phyloP scores from a whole-genome alignment of 2,888 invertebrate genomes.

The Pterobdella sp. region DNA sequence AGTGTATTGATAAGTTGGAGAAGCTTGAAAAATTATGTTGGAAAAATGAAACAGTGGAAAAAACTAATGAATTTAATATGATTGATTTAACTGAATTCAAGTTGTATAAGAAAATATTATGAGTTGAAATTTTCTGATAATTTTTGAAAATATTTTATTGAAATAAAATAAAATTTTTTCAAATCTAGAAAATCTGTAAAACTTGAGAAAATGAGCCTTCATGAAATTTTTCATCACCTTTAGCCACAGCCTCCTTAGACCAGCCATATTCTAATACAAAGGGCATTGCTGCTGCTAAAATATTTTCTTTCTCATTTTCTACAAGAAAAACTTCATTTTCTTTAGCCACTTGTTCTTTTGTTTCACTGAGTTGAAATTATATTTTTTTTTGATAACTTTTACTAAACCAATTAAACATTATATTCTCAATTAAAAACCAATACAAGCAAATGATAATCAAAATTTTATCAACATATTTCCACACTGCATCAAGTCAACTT shows the following conservation, averaged over 20 bases:
- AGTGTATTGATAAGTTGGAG: conserved; percentile 1
- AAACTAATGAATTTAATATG: not conserved
- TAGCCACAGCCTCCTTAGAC: conserved; percentile 11
- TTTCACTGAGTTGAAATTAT: not conserved
- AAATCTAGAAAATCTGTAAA: not conserved
- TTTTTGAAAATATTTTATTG: not conserved
- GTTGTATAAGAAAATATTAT: too few species aligned
- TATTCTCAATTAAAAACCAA: not conserved
- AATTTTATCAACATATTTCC: not conserved
- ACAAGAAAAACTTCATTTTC: not conserved
- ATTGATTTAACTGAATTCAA: too few species aligned
- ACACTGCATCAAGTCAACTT: not conserved
- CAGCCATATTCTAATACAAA: conserved; percentile 15
- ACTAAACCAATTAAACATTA: not conserved
- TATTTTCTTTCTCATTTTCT: conserved; percentile 15
- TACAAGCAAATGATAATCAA: not conserved
- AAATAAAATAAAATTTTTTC: not conserved
- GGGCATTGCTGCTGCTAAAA: conserved; percentile 9
- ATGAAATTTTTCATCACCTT: not conserved
- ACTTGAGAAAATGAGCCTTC: not conserved
- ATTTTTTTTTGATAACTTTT: not conserved
- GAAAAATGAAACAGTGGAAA: not conserved
- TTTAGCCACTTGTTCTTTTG: not conserved
- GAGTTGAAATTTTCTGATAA: too few species aligned
- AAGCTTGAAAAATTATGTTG: not conserved